phyloP scores from a whole-genome alignment of 2,888 invertebrate species.

The Anodontia alba region DNA sequence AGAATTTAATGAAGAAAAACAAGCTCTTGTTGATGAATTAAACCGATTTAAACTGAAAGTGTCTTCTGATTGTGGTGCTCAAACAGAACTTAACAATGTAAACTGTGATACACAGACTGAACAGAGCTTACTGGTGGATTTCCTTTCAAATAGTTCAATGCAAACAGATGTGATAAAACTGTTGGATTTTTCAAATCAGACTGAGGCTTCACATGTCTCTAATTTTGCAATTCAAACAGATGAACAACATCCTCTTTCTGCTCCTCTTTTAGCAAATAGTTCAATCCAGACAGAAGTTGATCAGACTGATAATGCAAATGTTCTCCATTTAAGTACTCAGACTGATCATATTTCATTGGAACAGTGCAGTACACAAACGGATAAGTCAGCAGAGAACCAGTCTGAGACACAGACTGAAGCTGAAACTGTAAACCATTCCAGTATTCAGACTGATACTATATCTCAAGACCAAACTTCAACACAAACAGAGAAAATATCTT shows the following conservation, averaged over 20 bases:
- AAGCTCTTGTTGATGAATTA: slow-evolving; percentile 66
- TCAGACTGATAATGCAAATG: not conserved
- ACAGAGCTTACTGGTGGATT: not conserved
- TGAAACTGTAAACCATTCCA: slow-evolving; percentile 28
- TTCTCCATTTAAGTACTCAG: slow-evolving; percentile 6
- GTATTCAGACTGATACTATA: slow-evolving; percentile 33
- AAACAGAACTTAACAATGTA: slow-evolving; percentile 38
- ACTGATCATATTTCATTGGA: not conserved
- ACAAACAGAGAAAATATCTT: slow-evolving; percentile 19
- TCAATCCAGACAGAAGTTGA: slow-evolving; percentile 57
- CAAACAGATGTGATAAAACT: slow-evolving; percentile 46
- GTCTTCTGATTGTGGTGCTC: slow-evolving; percentile 22
- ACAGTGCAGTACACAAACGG: slow-evolving; percentile 8
- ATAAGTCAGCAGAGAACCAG: not conserved
- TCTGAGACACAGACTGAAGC: slow-evolving; percentile 30
- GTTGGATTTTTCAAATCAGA: slow-evolving; percentile 47
- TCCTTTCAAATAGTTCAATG: slow-evolving; percentile 31
- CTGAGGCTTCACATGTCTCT: slow-evolving; percentile 36
- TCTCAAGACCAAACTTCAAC: slow-evolving; percentile 15
- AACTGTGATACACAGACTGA: slow-evolving; percentile 59
- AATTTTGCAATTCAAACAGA: slow-evolving; percentile 59
- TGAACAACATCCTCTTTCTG: slow-evolving; percentile 3
- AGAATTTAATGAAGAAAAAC: slow-evolving; percentile 68
- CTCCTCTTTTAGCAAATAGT: slow-evolving; percentile 4
- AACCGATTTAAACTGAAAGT: slow-evolving; percentile 34